Conservation (phyloP, 35 echinoderm and acorn worm species). For the Apostichopus japonicus region DNA sequence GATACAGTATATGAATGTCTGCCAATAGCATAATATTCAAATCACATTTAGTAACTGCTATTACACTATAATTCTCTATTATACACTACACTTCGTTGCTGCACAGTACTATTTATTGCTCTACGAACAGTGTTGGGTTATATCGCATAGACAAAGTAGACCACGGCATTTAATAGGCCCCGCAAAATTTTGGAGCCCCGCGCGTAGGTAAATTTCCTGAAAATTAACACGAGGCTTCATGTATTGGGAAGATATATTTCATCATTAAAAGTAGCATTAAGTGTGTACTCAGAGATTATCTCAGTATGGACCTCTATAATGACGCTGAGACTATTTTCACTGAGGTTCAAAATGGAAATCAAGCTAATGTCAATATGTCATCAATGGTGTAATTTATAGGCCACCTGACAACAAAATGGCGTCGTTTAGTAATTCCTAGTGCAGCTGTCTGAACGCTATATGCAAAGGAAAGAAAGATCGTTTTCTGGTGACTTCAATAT, state of each 20-base stretch:
- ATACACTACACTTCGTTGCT: no score
- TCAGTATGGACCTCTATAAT: background rate
- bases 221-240: background rate
- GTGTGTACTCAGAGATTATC: constrained; percentile 10
- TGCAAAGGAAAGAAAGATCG: background rate
- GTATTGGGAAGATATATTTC: background rate
- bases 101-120: no score
- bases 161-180: no score
- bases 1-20: no score
- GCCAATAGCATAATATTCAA: no score
- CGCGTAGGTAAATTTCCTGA: background rate
- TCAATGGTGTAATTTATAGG: constrained; percentile 27
- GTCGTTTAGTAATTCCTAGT: background rate
- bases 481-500: background rate
- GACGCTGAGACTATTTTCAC: background rate
- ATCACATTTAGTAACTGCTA: no score
- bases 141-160: no score
- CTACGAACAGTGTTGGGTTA: no score
- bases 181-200: no score
- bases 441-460: background rate
- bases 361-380: background rate
- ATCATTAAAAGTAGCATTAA: background rate
- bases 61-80: no score
- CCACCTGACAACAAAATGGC: background rate
- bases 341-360: constrained; percentile 14